Base-by-base conservation (phyloP, 2,113 vertebrate species). In the Alces alces region DNA sequence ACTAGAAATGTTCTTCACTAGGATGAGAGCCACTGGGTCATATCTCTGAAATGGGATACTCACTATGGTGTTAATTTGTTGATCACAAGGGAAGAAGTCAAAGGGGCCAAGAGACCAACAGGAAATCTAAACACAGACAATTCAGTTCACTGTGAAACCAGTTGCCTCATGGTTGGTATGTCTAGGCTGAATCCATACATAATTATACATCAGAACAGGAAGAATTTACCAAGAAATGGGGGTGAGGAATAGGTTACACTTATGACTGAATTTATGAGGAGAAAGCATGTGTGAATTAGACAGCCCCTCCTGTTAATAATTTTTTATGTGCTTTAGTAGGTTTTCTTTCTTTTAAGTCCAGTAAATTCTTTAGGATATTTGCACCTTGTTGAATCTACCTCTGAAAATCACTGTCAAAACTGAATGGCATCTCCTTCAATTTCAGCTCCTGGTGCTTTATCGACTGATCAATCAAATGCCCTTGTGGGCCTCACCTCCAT, bases 61-160 rank as follows among this genome's bases (percentile, higher is more conserved):
- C 86, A 87, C 19, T 82, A 36, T 43, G 5, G 86, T 76, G 15
- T 33, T 88, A 57, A 96, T 88, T 89, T 92, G 87, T 25, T 1
- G 11, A 76, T 92, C 96, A 92, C 58, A 85, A 57, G 84, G 54
- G 47, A 92, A 85, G 45, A 95, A 61, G 55, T 93, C 86, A 97
- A 86, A 50, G 95, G 73, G 23, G 55, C 85, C 94, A 94, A 96
- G 86, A 87, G 52, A 96, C 50, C 61, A 89, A 95, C 58, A 95
- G 76, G 83, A 97, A 96, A 95, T 94, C 96, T 84, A 96, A 96
- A 92, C 87, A 96, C 50, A 91, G 94, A 93, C 61, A 64, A 64
- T 54, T 89, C 76, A 54, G 27, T 97, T 95, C 82, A 86, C 96
- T 96, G 83, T 95, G 93, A 97, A 94, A 96, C 73, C 95, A 64